Evolutionary conservation across 2,888 invertebrate species (phyloP), one percentile per base, ranked within the genome.

Genomic region (Glaucopsyche alexis): DNA sequence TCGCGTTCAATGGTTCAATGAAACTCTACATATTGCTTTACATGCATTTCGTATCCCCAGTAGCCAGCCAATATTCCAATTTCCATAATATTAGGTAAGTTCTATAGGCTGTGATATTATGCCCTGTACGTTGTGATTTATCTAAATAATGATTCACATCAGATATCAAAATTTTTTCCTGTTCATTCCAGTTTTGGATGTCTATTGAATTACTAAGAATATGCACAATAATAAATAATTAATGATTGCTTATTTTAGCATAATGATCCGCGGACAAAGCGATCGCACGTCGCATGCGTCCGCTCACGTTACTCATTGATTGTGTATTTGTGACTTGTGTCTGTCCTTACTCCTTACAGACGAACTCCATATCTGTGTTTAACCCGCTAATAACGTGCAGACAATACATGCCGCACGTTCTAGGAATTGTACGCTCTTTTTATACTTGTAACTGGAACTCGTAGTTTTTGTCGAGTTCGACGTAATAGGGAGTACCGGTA

Each of bases 401-500:
- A 60, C 60, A 60, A 60, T 60, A 19, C 60, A 60, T 60, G 13
- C 60, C 60, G 2, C 60, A 7, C 50, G 19, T 38, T 60, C 60
- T 60, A 29, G 60, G 60, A 60, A 60, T 60, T 19, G 1, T 7
- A 13, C 42, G 5, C 8, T 19, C 8, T 19, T 55, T 29, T 38
- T 38, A 60, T 60, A 29, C 29, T 13, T 19, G 55, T 38, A 38
- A 14, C 60, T 60, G 60, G 60, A 60, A 29, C 13, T 38, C 11
- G 52, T 52, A 9, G 55, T 55, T 47, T 60, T 13, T 60, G 60
- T 60, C 29, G 47, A 9, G 13, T 47, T 60, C 13, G 60, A 60
- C 60, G 60, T 60, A 60, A 60, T 60, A 60, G 60, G 60, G 29
- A 38, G 60, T 29, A 38, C 29, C 60, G 29, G 60, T 60, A 29